Percentiles rank a stretch among this genome's conserved stretches.
Conservation (phyloP, 2,113 vertebrate genomes). For the Agelaius tricolor region DNA sequence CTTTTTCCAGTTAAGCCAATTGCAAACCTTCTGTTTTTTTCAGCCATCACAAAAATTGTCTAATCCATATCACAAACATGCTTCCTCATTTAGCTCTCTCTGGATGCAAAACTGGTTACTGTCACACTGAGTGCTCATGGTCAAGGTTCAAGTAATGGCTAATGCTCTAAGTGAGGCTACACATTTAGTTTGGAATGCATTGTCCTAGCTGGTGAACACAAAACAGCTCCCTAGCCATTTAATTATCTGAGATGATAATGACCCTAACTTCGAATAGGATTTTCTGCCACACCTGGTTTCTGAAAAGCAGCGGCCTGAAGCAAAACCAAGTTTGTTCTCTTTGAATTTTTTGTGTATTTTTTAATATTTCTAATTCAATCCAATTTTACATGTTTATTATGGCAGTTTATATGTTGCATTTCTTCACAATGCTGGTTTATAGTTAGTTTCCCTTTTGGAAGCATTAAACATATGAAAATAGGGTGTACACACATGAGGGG, state of each 20-base stretch:
- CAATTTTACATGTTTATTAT: not conserved
- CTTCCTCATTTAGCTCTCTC: slow-evolving; percentile 22
- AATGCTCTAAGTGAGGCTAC: slow-evolving; percentile 46
- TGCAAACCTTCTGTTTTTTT: not conserved
- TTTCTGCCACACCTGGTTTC: slow-evolving; percentile 22
- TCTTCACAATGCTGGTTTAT: not conserved
- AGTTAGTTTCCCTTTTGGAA: slow-evolving; percentile 36
- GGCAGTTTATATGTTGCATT: not conserved
- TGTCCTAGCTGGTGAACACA: slow-evolving; percentile 46
- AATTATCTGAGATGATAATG: slow-evolving; percentile 53
- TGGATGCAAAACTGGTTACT: slow-evolving; percentile 30
- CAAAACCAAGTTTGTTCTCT: not conserved
- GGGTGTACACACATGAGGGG: slow-evolving; percentile 56
- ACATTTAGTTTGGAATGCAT: not conserved
- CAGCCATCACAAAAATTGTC: not conserved
- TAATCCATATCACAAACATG: slow-evolving; percentile 13
- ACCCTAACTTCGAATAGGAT: slow-evolving; percentile 32
- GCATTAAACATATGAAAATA: slow-evolving; percentile 42
- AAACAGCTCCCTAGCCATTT: slow-evolving; percentile 55
- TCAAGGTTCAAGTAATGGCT: slow-evolving; percentile 66
- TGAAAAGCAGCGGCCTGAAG: not conserved
- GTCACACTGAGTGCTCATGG: slow-evolving; percentile 45
- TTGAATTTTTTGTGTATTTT: not conserved
- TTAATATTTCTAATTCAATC: not conserved
- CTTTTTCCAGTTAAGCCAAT: not conserved